Evolutionary conservation across 1,140 invertebrate genomes (phyloP), one percentile per base, ranked within the genome.

Genomic region (Drosophila sucinea): DNA sequence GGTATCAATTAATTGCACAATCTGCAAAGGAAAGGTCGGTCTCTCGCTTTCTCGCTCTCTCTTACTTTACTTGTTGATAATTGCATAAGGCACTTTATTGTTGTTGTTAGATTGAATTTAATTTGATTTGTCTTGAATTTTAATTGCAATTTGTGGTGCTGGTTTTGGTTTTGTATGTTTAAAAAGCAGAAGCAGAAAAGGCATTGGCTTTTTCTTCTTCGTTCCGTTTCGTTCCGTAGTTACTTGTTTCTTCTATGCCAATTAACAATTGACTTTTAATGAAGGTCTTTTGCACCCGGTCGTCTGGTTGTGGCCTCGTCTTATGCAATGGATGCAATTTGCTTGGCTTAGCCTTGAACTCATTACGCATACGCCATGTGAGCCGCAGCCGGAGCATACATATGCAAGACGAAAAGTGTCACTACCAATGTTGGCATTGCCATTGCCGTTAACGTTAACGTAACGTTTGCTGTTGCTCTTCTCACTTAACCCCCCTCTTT

Each of bases 201-300:
- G 44, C 23, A 51, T 27, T 51, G 44, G 44, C 35, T 11, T 38
- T 2, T 38, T 10, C 23, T 17, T 25, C 7, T 51, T 17, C 23
- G 25, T 51, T 30, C 30, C 8, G 17, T 17, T 60, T 51, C 44
- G 60, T 41, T 55, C 33, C 61, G 41, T 17, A 35, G 27, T 67
- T 56, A 47, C 35, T 55, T 23, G 32, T 47, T 62, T 65, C 60
- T 67, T 71, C 54, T 71, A 8, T 76, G 66, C 67, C 83, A 87
- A 86, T 87, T 86, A 79, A 72, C 82, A 79, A 87, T 82, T 79
- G 82, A 79, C 82, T 86, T 81, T 84, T 85, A 79, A 79, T 75
- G 62, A 79, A 70, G 29, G 80, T 67, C 70, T 62, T 54, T 35
- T 7, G 33, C 7, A 41, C 29, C 32, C 27, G 30, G 40, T 60